Evolutionary conservation across 2,113 vertebrate genomes (phyloP), one percentile per base, ranked within the genome.

Genomic region (Ellobius talpinus): DNA sequence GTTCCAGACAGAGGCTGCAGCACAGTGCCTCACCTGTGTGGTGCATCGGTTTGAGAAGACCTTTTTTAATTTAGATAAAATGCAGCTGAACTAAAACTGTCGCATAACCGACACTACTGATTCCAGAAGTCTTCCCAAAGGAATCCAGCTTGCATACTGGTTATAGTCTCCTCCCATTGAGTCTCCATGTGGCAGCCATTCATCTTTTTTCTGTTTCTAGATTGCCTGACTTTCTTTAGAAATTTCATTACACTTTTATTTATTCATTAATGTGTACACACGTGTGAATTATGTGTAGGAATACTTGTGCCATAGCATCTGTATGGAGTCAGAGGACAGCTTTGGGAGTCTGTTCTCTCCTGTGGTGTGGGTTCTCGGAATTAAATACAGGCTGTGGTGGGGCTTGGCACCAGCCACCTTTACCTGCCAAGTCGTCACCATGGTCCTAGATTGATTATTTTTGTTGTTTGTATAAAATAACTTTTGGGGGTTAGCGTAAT

Each of bases 1-100:
- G 14, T 87, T 94, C 88, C 85, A 96, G 94, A 90, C 36, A 91
- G 52, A 89, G 29, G 13, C 61, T 82, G 92, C 85, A 14, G 4
- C 66, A 39, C 65, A 42, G 5, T 0, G 85, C 68, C 94, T 97
- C 61, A 89, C 50, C 78, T 63, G 31, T 90, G 45, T 89, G 78
- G 12, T 92, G 6, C 9, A 76, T 73, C 89, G 91, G 95, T 65
- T 79, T 95, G 86, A 96, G 96, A 91, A 87, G 4, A 96, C 97
- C 92, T 85, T 90, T 52, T 79, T 39, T 63, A 70, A 61, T 29
- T 87, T 50, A 92, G 42, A 58, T 96, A 90, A 91, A 94, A 66
- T 93, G 72, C 12, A 63, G 0, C 5, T 79, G 74, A 81, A 36
- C 31, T 52, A 90, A 95, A 86, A 86, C 33, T 84, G 52, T 81